phyloP scores from a whole-genome alignment of 1,140 invertebrate genomes.

The Phortica variegata region DNA sequence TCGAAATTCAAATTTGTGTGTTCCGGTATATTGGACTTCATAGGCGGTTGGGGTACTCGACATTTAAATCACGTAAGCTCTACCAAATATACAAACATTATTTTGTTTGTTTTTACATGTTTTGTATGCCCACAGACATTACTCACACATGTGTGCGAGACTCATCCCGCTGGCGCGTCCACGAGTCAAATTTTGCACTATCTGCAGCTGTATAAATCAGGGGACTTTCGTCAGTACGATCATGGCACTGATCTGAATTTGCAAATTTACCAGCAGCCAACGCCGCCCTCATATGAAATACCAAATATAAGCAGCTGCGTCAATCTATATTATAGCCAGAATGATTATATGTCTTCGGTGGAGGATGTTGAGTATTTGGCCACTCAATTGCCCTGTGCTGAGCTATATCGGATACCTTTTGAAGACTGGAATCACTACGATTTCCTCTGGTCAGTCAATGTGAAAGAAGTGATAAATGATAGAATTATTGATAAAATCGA shows the following conservation, averaged over 20 bases:
- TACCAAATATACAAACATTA: neutral
- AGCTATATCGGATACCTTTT: constrained; percentile 55
- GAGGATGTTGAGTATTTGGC: constrained; percentile 58
- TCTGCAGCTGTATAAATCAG: constrained; percentile 55
- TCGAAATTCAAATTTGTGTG: constrained; percentile 44
- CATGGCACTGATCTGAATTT: constrained; percentile 57
- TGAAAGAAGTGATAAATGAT: constrained; percentile 58
- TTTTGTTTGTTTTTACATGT: neutral
- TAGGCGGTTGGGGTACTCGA: constrained; percentile 45
- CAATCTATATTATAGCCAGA: constrained; percentile 65
- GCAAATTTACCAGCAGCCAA: constrained; percentile 56
- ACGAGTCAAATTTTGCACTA: constrained; percentile 60
- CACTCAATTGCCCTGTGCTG: constrained; percentile 51
- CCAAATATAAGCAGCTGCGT: constrained; percentile 64
- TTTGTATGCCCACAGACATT: constrained; percentile 40
- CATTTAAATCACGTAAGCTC: constrained; percentile 46
- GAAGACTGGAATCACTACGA: constrained; percentile 63
- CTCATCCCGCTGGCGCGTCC: constrained; percentile 59
- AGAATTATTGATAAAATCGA: constrained; percentile 57
- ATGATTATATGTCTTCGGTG: constrained; percentile 65
- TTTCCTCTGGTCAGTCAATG: constrained; percentile 61
- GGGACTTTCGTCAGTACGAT: constrained; percentile 58
- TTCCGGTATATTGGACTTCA: constrained; percentile 39
- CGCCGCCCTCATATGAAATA: constrained; percentile 61
- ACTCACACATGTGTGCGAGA: constrained; percentile 40